Evolutionary conservation across 2,797 vertebrate species (phyloP), one percentile per base, ranked within the genome.

Genomic region (Diceros bicornis): DNA sequence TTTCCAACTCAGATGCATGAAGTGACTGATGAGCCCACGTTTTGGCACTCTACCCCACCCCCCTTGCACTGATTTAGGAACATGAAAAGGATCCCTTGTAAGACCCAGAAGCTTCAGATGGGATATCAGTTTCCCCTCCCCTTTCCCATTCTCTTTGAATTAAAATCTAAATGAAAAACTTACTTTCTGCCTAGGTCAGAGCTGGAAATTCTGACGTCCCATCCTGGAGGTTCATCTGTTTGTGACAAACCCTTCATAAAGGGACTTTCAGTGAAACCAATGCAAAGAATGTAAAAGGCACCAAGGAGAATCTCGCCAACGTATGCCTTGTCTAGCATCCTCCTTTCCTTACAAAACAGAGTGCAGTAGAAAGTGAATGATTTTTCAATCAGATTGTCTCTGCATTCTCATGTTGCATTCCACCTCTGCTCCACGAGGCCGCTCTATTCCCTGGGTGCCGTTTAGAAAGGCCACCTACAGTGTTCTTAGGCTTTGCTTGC

Each of bases 111-210:
- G 94, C 55, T 52, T 95, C 74, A 44, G 34, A 47, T 91, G 95
- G 86, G 16, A 16, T 83, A 52, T 69, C 74, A 41, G 7, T 81
- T 69, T 55, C 41, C 47, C 79, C 68, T 72, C 64, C 96, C 12
- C 62, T 21, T 93, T 89, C 72, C 95, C 86, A 93, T 21, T 95
- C 72, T 41, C 69, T 91, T 97, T 89, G 92, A 92, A 95, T 97
- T 77, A 59, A 93, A 88, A 25, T 55, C 37, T 44, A 34, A 75
- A 57, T 13, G 25, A 91, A 89, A 97, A 89, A 1, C 71, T 93
- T 92, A 32, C 86, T 62, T 96, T 96, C 44, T 10, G 84, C 75
- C 84, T 16, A 52, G 59, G 27, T 88, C 25, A 37, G 78, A 41
- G 87, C 72, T 97, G 68, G 93, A 83, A 79, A 95, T 94, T 75